Conservation (phyloP, 2,888 invertebrate species). For the Trichogramma evanescens region DNA sequence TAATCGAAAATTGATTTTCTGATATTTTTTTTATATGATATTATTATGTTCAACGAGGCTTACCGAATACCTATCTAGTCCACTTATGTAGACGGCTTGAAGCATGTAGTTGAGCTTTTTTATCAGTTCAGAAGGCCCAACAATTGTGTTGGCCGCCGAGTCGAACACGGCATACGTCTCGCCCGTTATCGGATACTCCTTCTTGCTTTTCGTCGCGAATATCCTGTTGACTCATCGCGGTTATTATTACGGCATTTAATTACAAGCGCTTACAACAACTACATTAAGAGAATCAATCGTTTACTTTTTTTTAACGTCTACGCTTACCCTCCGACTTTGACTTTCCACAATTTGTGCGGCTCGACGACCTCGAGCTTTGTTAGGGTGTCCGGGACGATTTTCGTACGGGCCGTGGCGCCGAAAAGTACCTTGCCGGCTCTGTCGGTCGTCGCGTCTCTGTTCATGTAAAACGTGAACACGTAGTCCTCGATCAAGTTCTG, state of each 20-base stretch:
- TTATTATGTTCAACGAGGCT: neutral
- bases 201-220: conserved; percentile 19
- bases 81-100: conserved; percentile 34
- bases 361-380: conserved; percentile 56
- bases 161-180: conserved; percentile 46
- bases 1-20: conserved; percentile 2
- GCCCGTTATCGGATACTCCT: conserved; percentile 34
- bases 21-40: no score
- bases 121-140: conserved; percentile 45
- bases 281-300: neutral
- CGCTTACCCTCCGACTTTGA: conserved; percentile 58
- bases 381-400: conserved; percentile 55
- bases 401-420: conserved; percentile 59
- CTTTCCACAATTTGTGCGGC: conserved; percentile 59
- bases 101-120: conserved; percentile 43
- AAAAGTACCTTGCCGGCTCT: conserved; percentile 54
- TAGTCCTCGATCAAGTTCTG: conserved; percentile 51
- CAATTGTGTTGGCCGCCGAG: conserved; percentile 46
- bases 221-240: neutral
- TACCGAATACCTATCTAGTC: conserved; percentile 29
- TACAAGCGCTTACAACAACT: neutral
- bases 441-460: conserved; percentile 54
- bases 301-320: neutral
- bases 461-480: conserved; percentile 65
- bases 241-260: neutral